phyloP scores from a whole-genome alignment of 1,140 invertebrate genomes.

The Drosophila equinoxialis region DNA sequence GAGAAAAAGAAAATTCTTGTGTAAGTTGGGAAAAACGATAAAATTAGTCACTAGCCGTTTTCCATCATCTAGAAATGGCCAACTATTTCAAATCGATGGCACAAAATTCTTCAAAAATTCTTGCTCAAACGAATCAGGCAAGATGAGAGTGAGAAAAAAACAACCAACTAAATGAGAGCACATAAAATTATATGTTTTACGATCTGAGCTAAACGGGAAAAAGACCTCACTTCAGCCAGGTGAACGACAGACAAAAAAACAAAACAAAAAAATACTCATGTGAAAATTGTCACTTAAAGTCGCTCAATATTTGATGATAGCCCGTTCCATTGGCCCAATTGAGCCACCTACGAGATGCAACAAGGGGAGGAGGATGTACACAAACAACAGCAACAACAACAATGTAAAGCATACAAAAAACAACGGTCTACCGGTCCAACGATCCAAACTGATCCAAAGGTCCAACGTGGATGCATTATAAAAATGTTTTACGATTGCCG shows the following conservation, averaged over 20 bases:
- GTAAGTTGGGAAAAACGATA: conserved; percentile 21
- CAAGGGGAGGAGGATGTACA: background rate
- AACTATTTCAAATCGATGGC: conserved; percentile 4
- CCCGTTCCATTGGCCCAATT: conserved; percentile 47
- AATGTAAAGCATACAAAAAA: conserved; percentile 14
- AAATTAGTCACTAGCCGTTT: conserved; percentile 37
- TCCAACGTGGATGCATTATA: conserved; percentile 68
- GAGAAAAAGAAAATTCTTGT: background rate
- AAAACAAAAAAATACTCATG: conserved; percentile 37
- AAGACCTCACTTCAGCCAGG: conserved; percentile 32
- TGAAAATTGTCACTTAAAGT: conserved; percentile 73
- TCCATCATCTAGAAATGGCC: conserved; percentile 12
- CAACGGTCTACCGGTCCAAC: background rate
- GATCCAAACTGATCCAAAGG: conserved; percentile 4
- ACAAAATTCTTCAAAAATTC: conserved; percentile 28
- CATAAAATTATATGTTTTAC: conserved; percentile 1
- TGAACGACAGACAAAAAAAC: background rate
- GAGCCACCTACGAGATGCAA: conserved; percentile 70
- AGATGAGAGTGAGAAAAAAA: background rate
- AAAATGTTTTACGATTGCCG: conserved; percentile 76
- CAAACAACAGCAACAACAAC: conserved; percentile 5
- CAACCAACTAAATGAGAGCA: conserved; percentile 28
- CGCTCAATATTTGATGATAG: conserved; percentile 71
- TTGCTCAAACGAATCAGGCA: background rate
- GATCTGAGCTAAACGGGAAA: background rate